Evolutionary conservation across 2,888 invertebrate species (phyloP), one percentile per base, ranked within the genome.

Genomic region (Eurytoma adleriae): DNA sequence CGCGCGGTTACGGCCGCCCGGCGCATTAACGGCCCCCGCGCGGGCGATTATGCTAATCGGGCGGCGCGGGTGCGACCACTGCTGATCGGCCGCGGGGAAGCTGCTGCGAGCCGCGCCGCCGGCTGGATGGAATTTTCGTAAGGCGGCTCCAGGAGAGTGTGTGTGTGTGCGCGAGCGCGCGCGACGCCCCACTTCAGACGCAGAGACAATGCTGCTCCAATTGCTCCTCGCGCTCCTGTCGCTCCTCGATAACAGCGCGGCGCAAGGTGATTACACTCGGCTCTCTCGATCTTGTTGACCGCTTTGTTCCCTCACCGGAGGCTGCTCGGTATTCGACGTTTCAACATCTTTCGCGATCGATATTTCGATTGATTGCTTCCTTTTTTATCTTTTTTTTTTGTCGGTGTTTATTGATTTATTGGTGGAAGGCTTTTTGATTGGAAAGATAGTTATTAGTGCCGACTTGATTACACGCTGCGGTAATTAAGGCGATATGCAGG

Each of bases 131-230:
- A 73, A 62, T 73, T 48, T 68, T 68, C 68, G 48, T 70, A 57
- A 77, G 40, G 68, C 52, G 40, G 24, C 16, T 24, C 24, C 16
- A 40, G 40, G 50, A n/a, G 56, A 24, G n/a, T 10, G 16, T 16
- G 54, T 16, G 30, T 24, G 20, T 54, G 16, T 54, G 54, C 14
- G 54, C n/a, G 16, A 0, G 48, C 48, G 67, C 3, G 70, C 27
- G 70, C 56, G 16, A 40, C 48, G 20, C 24, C 40, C 64, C 20
- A 52, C 67, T 40, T 30, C 67, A 52, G 75, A 64, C 50, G 16
- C 56, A 80, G 62, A 72, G 59, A 80, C 77, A 80, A 80, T 80
- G 80, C 80, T 80, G 62, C 64, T 69, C 40, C 80, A 80, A 73
- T 69, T 80, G 67, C 50, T 80, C 73, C 54, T 80, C 77, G 73